A percentile compares a stretch with the other conserved stretches of the same genome.
Conservation (phyloP, 1,140 invertebrate species). For the Popillia japonica region DNA sequence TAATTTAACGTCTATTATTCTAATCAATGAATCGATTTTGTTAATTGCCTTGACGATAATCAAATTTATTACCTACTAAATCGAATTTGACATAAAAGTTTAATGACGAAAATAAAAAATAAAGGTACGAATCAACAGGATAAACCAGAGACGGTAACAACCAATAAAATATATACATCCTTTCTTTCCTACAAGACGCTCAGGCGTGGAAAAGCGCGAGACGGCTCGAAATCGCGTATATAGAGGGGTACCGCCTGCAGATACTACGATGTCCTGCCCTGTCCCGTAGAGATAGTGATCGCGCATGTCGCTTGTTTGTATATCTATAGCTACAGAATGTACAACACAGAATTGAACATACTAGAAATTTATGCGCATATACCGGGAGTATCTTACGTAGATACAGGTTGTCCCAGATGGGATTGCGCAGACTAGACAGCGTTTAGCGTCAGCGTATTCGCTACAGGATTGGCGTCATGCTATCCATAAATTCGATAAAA, state of each 20-base stretch:
- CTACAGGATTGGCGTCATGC: not conserved
- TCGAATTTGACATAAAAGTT: no score
- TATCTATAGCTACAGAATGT: conserved; percentile 23
- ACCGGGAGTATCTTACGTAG: no score
- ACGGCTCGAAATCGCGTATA: not conserved
- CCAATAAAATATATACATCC: conserved; percentile 38
- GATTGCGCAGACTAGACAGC: not conserved
- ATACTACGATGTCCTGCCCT: conserved; percentile 42
- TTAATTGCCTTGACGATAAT: no score
- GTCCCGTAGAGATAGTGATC: conserved; percentile 45
- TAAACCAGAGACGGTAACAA: conserved; percentile 1
- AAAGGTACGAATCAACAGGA: not conserved
- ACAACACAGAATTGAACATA: not conserved
- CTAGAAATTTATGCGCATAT: not conserved
- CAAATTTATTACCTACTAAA: no score
- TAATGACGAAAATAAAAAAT: not conserved
- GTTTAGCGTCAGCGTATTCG: not conserved
- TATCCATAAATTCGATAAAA: conserved; percentile 17
- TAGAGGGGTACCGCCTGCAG: conserved; percentile 39
- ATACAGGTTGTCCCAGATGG: no score
- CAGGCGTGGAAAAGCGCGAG: not conserved
- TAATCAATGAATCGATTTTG: no score
- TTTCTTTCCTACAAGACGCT: not conserved
- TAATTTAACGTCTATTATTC: not conserved
- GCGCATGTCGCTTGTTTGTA: conserved; percentile 52